Evolutionary conservation across 1,140 invertebrate species (phyloP).

Genomic region (Oncopeltus fasciatus): DNA sequence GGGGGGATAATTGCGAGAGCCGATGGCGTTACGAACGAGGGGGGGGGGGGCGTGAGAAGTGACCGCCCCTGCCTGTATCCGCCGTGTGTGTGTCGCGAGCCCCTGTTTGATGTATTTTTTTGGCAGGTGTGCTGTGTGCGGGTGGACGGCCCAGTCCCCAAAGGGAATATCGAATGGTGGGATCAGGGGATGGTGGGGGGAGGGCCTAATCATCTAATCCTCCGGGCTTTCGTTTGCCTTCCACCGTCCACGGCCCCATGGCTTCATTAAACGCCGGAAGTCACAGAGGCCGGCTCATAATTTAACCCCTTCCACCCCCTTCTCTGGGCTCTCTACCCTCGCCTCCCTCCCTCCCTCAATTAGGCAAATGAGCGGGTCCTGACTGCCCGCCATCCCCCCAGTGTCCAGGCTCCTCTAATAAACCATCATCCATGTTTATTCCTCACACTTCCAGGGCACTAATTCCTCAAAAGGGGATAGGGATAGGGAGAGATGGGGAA

Average conservation of each 20-base stretch:
- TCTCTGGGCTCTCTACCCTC: neutral
- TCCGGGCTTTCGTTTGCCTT: constrained; percentile 2
- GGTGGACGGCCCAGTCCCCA: neutral
- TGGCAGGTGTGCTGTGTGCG: neutral
- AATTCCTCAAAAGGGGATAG: constrained; percentile 6
- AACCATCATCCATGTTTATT: constrained; percentile 7
- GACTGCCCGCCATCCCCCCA: neutral
- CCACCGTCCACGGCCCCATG: neutral
- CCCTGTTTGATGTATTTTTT: constrained; percentile 10
- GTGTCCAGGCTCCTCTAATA: neutral
- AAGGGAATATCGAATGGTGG: constrained; percentile 6
- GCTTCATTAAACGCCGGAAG: constrained; percentile 8
- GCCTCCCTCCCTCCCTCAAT: neutral
- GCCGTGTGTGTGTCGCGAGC: too few species aligned
- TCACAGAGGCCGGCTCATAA: constrained; percentile 2
- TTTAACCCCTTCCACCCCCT: neutral
- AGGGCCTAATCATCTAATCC: constrained; percentile 2
- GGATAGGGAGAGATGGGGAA: too few species aligned
- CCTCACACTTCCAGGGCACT: constrained; percentile 1
- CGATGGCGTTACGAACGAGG: neutral
- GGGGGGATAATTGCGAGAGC: neutral
- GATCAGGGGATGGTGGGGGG: neutral
- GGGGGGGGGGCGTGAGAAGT: neutral
- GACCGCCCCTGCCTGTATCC: neutral
- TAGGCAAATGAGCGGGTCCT: neutral